phyloP scores from a whole-genome alignment of 2,797 vertebrate genomes.

The Enteromius viviparus region DNA sequence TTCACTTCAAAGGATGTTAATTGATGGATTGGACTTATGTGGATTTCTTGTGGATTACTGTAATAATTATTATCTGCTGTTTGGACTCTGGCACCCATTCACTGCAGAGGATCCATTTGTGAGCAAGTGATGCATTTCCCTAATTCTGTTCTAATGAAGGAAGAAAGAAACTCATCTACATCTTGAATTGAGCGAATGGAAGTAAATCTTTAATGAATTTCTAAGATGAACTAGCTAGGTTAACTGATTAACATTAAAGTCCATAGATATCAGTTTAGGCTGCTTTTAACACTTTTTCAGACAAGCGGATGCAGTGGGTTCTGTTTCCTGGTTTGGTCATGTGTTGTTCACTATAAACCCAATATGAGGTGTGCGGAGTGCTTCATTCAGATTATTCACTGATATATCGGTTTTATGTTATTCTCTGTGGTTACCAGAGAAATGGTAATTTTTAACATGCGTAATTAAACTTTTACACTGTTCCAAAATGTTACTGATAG shows the following conservation, averaged over 20 bases:
- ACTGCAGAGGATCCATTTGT: neutral
- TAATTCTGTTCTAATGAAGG: neutral
- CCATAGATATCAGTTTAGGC: neutral
- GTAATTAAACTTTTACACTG: neutral
- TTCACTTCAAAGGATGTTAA: neutral
- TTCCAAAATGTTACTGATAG: slow-evolving; percentile 2
- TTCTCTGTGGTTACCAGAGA: neutral
- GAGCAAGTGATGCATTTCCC: neutral
- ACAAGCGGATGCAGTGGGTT: neutral
- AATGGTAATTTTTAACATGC: neutral
- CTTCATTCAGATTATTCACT: neutral
- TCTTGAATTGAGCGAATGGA: no score
- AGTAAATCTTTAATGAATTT: no score
- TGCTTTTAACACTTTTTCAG: neutral
- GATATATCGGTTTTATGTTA: neutral
- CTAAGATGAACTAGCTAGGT: neutral
- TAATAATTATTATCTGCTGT: neutral
- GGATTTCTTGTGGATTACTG: neutral
- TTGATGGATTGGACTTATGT: neutral
- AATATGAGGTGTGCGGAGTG: neutral
- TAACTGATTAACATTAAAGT: neutral
- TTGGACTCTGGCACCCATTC: neutral
- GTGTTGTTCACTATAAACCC: neutral
- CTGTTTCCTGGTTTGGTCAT: neutral
- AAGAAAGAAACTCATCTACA: neutral